Percentiles rank a stretch among this genome's conserved stretches.
phyloP scores from a whole-genome alignment of 2,888 invertebrate species.

The Dascillus cervinus region DNA sequence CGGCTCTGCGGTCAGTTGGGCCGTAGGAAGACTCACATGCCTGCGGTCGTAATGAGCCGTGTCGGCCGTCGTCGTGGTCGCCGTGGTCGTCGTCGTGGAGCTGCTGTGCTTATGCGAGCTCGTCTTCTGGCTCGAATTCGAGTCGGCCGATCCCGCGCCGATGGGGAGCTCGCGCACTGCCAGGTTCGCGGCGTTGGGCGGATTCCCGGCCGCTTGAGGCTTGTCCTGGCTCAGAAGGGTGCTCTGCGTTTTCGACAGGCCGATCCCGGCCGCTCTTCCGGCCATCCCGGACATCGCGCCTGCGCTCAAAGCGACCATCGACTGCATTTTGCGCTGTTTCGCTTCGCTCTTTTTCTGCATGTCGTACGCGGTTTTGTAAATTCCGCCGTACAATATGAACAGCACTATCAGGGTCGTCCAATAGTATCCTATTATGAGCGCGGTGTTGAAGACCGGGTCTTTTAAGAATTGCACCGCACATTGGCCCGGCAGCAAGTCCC shows the following conservation, averaged over 20 bases:
- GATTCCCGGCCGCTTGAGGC: constrained; percentile 48
- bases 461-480: constrained; percentile 97
- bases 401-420: constrained; percentile 96
- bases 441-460: constrained; percentile 95
- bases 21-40: constrained; percentile 25
- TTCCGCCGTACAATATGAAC: constrained; percentile 92
- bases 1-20: constrained; percentile 37
- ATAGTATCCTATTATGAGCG: constrained; percentile 93
- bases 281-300: constrained; percentile 90
- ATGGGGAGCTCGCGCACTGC: constrained; percentile 30
- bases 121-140: constrained; percentile 54
- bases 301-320: constrained; percentile 85
- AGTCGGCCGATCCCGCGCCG: constrained; percentile 45
- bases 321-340: constrained; percentile 92
- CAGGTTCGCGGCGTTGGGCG: constrained; percentile 22
- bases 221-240: constrained; percentile 66
- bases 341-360: constrained; percentile 97
- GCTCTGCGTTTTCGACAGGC: constrained; percentile 67
- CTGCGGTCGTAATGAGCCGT: constrained; percentile 23
- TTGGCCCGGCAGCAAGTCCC: constrained; percentile 79
- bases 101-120: constrained; percentile 52
- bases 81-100: constrained; percentile 51
- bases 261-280: constrained; percentile 78
- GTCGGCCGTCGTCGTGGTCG: constrained; percentile 40
- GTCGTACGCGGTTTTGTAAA: constrained; percentile 94